These are phyloP conservation scores for Bombus superbus DNA, from an alignment of 1,140 invertebrate species.

Conservation along the genomic window DNA sequence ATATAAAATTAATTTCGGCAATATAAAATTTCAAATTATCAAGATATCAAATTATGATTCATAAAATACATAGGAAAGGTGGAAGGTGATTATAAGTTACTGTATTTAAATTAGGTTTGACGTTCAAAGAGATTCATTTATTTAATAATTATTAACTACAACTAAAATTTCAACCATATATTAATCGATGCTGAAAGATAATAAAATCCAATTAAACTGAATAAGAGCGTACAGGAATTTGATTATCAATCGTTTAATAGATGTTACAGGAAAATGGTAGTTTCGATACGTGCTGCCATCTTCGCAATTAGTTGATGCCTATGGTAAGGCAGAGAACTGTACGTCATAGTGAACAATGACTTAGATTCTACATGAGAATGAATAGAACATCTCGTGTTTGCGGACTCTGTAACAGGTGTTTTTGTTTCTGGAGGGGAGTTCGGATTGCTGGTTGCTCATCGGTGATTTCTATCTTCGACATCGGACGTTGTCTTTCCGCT, in stretches of 20 bases:
- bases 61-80: background rate
- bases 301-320: background rate
- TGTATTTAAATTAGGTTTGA: background rate
- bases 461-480: background rate
- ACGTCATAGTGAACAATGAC: slow-evolving; percentile 48
- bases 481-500: background rate
- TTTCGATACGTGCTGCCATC: slow-evolving; percentile 61
- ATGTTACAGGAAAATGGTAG: background rate
- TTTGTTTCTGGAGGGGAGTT: slow-evolving; percentile 64
- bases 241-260: background rate
- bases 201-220: background rate
- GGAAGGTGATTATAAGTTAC: background rate
- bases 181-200: background rate
- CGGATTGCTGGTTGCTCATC: background rate
- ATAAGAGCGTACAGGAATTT: background rate
- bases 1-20: background rate
- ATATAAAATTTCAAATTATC: background rate
- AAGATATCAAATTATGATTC: background rate
- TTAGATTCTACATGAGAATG: slow-evolving; percentile 71
- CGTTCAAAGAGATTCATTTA: background rate
- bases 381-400: slow-evolving; percentile 75
- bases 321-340: slow-evolving; percentile 54
- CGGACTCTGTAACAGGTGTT: slow-evolving; percentile 76
- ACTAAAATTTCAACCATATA: background rate
- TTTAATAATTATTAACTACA: background rate